A percentile compares a stretch with the other conserved stretches of the same genome.
These are phyloP conservation scores for Podocnemis expansa DNA, from an alignment of 2,113 vertebrate genomes.

Conservation along the genomic window DNA sequence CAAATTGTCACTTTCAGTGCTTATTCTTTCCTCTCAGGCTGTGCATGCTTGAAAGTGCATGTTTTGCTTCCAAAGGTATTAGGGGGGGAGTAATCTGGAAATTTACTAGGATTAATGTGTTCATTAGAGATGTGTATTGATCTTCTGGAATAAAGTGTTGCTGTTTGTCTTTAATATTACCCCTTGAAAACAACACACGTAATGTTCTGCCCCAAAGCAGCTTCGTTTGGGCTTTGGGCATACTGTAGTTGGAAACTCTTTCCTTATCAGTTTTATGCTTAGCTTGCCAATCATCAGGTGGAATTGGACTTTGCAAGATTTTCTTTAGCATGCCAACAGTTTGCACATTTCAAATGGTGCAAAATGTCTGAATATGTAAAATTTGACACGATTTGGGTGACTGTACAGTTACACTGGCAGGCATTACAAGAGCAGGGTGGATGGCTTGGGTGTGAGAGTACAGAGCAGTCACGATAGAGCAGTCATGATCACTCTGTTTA, in stretches of 20 bases:
- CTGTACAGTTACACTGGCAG: conserved; percentile 23
- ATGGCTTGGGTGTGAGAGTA: conserved; percentile 39
- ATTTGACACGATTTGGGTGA: conserved; percentile 20
- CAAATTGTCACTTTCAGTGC: not conserved
- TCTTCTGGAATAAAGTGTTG: not conserved
- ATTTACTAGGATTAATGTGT: not conserved
- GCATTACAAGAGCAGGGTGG: conserved; percentile 60
- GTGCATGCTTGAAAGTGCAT: not conserved
- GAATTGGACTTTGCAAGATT: not conserved
- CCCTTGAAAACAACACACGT: not conserved
- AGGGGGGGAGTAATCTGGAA: not conserved
- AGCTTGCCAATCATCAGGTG: not conserved
- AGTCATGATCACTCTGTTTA: conserved; percentile 41
- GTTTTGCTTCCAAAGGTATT: not conserved
- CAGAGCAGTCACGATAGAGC: conserved; percentile 55
- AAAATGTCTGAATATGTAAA: conserved; percentile 63
- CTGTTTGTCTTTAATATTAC: not conserved
- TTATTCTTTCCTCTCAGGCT: not conserved
- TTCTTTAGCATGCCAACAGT: conserved; percentile 36
- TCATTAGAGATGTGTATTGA: not conserved
- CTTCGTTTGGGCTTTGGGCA: not conserved
- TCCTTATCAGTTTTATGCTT: not conserved
- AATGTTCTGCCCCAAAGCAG: not conserved
- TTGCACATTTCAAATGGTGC: conserved; percentile 14
- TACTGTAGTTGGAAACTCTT: not conserved